phyloP scores from a whole-genome alignment of 2,113 vertebrate genomes.

The Galeopterus variegatus region DNA sequence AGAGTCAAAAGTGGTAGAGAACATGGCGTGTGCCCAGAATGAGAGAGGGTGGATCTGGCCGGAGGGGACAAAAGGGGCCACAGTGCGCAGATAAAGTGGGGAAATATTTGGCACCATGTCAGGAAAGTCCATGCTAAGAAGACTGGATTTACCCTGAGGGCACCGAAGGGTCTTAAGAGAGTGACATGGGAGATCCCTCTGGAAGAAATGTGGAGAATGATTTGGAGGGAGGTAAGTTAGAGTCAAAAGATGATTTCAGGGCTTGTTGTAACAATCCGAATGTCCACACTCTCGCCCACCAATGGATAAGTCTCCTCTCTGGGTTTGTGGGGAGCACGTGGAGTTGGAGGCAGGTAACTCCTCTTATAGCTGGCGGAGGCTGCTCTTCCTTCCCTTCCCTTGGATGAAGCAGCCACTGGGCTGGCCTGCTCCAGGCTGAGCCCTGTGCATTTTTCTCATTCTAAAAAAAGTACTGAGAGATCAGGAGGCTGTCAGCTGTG shows the following conservation, averaged over 20 bases:
- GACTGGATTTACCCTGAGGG: neutral
- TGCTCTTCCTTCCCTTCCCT: neutral
- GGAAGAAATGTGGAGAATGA: neutral
- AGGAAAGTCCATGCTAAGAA: neutral
- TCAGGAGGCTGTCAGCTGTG: slow-evolving; percentile 56
- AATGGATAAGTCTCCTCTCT: neutral
- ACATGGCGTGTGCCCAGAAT: neutral
- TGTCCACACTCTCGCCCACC: neutral
- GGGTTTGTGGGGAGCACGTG: neutral
- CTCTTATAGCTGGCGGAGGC: neutral
- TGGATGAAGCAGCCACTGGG: neutral
- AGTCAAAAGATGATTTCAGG: neutral
- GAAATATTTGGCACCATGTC: no score
- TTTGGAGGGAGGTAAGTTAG: neutral
- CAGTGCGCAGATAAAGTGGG: neutral
- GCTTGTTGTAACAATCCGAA: neutral
- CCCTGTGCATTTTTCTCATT: slow-evolving; percentile 12
- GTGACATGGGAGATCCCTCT: neutral
- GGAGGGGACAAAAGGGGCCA: neutral
- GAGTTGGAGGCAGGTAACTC: neutral
- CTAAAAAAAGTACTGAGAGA: neutral
- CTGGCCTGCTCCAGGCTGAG: neutral
- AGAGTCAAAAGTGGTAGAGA: neutral
- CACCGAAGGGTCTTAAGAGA: neutral
- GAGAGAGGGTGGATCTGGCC: neutral